These are phyloP conservation scores for Netelia melanura DNA, from an alignment of 2,888 invertebrate genomes.

Conservation along the genomic window DNA sequence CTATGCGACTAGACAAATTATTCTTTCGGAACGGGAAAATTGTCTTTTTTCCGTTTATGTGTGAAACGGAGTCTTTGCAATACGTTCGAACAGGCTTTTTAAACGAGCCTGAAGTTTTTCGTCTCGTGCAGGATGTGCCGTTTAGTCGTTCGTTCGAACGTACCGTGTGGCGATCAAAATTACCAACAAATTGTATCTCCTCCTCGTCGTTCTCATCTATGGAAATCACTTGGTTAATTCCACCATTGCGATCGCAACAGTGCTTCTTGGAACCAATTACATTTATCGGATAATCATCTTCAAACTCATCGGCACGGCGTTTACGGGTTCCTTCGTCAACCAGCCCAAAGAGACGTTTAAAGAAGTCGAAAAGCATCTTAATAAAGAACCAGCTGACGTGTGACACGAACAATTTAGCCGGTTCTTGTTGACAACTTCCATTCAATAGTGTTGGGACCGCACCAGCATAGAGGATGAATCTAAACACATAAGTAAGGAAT, in stretches of 20 bases:
- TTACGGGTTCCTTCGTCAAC: slow-evolving; percentile 77
- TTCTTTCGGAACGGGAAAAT: background rate
- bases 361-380: slow-evolving; percentile 75
- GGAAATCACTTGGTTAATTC: slow-evolving; percentile 56
- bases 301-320: slow-evolving; percentile 72
- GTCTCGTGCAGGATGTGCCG: slow-evolving; percentile 59
- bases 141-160: slow-evolving; percentile 67
- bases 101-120: slow-evolving; percentile 19
- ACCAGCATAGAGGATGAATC: slow-evolving; percentile 9
- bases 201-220: slow-evolving; percentile 69
- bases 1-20: slow-evolving; percentile 24
- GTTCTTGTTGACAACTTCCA: slow-evolving; percentile 42
- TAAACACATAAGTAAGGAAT: background rate
- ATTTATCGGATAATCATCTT: slow-evolving; percentile 61
- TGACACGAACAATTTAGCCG: slow-evolving; percentile 48
- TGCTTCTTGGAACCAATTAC: slow-evolving; percentile 73
- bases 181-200: slow-evolving; percentile 70
- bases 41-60: slow-evolving; percentile 51
- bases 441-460: slow-evolving; percentile 45
- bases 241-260: slow-evolving; percentile 56
- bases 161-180: slow-evolving; percentile 63
- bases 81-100: background rate
- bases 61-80: slow-evolving; percentile 19
- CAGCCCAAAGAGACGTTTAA: slow-evolving; percentile 77
- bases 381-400: slow-evolving; percentile 56